Percentiles rank a stretch among this genome's conserved stretches.
Conservation (phyloP, 2,888 invertebrate species). For the Chaitophorus viminalis region DNA sequence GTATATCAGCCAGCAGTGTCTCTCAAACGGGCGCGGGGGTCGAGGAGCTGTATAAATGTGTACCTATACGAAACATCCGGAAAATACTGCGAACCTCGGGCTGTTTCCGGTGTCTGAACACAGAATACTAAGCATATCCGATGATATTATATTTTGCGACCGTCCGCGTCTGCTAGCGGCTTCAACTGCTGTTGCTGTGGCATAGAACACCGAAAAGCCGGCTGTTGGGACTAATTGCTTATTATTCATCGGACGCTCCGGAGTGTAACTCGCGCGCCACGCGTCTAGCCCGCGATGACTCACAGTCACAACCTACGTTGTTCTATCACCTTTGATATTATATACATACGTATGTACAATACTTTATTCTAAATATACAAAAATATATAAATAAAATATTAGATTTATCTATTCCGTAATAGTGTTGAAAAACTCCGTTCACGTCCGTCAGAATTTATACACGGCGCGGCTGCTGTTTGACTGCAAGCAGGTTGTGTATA, state of each 20-base stretch:
- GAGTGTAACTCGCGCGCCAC: not conserved
- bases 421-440: conserved; percentile 23
- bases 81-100: not conserved
- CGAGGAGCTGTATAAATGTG: too few relatives aligned
- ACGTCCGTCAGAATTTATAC: not conserved
- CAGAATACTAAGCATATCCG: not conserved
- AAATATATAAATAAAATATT: too few relatives aligned
- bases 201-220: not conserved
- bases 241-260: conserved; percentile 20
- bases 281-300: not conserved
- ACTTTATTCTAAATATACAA: too few relatives aligned
- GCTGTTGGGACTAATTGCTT: conserved; percentile 30
- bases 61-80: not conserved
- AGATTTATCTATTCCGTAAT: not conserved
- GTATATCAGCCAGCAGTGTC: conserved; percentile 1
- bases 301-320: too few relatives aligned
- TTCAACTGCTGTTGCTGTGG: too few relatives aligned
- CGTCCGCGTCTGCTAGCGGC: not conserved
- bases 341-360: too few relatives aligned
- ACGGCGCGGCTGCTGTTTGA: not conserved
- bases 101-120: conserved; percentile 18
- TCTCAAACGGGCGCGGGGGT: not conserved
- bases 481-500: not conserved
- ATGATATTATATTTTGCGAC: conserved; percentile 5
- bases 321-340: too few relatives aligned